phyloP scores from a whole-genome alignment of 2,888 invertebrate species.

The Latrodectus hesperus region DNA sequence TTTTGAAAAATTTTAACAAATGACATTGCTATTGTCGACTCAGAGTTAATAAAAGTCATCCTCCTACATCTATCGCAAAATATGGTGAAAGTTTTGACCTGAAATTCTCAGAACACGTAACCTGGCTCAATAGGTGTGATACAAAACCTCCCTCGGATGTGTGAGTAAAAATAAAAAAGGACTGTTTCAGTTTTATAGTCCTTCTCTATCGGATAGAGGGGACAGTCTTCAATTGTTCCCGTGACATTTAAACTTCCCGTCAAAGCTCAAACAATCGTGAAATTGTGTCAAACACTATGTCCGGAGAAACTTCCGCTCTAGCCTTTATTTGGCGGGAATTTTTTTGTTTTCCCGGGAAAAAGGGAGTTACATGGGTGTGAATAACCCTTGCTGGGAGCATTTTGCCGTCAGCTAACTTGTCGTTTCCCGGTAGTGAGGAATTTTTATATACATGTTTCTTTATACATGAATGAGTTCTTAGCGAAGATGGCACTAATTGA shows the following conservation, averaged over 20 bases:
- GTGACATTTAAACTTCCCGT: slow-evolving; percentile 64
- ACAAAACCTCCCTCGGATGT: neutral
- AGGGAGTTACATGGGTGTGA: slow-evolving; percentile 16
- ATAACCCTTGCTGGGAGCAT: slow-evolving; percentile 23
- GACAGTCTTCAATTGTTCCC: slow-evolving; percentile 58
- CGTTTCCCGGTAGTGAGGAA: neutral
- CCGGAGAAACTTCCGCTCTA: slow-evolving; percentile 21
- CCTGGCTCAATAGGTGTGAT: neutral
- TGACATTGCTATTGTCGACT: no score
- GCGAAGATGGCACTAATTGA: no score
- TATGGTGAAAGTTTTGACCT: slow-evolving; percentile 23
- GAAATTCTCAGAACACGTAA: neutral
- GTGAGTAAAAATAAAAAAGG: slow-evolving; percentile 11
- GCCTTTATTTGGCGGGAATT: slow-evolving; percentile 9
- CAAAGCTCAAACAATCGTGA: slow-evolving; percentile 66
- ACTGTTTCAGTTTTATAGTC: slow-evolving; percentile 36
- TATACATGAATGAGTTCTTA: no score
- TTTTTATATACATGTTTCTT: no score
- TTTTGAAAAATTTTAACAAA: no score
- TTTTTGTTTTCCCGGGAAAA: neutral
- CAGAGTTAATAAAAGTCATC: no score
- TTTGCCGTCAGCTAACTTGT: neutral
- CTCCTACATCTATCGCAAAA: neutral
- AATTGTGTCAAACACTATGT: slow-evolving; percentile 56
- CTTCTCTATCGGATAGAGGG: slow-evolving; percentile 2